These are phyloP conservation scores for Falcaria lacertinaria DNA, from an alignment of 2,888 invertebrate species.

Conservation along the genomic window DNA sequence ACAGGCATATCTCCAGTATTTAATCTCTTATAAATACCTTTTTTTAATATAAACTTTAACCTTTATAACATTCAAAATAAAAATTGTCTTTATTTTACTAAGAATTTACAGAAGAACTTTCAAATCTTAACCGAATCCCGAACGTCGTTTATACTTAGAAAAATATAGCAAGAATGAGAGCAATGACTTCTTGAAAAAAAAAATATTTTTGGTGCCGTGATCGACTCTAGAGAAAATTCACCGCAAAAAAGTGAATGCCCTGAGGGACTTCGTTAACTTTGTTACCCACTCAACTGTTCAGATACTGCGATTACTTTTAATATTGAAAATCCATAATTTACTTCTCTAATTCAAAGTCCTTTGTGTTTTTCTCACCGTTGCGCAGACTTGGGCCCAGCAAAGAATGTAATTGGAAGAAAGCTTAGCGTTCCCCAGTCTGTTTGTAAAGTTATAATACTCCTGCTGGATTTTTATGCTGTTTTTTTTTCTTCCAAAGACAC, in stretches of 20 bases:
- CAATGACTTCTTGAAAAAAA: no score
- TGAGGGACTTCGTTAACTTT: slow-evolving; percentile 4
- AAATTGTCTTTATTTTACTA: no score
- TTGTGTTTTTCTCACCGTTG: background rate
- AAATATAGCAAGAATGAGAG: no score
- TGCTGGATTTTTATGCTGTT: background rate
- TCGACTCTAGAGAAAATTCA: no score
- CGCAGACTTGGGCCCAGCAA: background rate
- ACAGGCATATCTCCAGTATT: no score
- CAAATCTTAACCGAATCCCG: no score
- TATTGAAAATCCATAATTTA: slow-evolving; percentile 3
- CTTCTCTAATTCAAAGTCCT: slow-evolving; percentile 3
- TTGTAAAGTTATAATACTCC: background rate
- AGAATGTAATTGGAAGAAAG: background rate
- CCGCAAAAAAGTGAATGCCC: background rate
- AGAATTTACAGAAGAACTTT: no score
- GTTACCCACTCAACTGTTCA: slow-evolving; percentile 1
- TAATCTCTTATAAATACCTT: no score
- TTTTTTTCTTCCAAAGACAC: background rate
- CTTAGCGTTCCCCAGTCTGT: background rate
- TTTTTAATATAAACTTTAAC: no score
- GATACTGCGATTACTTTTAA: background rate
- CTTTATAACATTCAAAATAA: no score
- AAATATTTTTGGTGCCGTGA: no score
- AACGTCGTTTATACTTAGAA: no score